Conservation (phyloP, 2,113 vertebrate species). For the Oreochromis aureus region DNA sequence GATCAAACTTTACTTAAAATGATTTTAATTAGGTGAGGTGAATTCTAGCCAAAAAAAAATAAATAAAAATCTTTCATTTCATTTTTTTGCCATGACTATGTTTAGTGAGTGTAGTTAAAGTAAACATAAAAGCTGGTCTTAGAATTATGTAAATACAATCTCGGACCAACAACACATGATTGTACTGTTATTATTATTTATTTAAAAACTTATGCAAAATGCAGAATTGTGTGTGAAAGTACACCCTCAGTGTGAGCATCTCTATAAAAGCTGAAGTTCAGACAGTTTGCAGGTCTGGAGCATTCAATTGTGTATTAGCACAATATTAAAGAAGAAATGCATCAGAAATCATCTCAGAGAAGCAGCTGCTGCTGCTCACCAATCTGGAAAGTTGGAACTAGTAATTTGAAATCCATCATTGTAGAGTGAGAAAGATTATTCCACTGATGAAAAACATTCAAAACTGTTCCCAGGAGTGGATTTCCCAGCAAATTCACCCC, state of each 20-base stretch:
- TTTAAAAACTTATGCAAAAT: background rate
- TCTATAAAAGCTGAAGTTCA: background rate
- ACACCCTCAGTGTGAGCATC: background rate
- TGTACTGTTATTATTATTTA: background rate
- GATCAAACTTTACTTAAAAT: background rate
- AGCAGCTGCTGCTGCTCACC: background rate
- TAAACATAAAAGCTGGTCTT: background rate
- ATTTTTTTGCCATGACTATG: background rate
- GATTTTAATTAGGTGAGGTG: background rate
- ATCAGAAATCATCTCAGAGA: background rate
- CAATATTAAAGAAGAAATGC: background rate
- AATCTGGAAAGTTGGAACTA: background rate
- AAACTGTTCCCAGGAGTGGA: fast-evolving
- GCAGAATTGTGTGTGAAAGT: background rate
- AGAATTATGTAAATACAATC: background rate
- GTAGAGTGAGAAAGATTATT: background rate
- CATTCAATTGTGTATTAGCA: background rate
- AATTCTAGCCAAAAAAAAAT: background rate
- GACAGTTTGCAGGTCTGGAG: background rate
- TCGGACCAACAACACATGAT: background rate
- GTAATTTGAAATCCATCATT: background rate
- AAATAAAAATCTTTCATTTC: background rate
- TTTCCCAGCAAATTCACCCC: background rate
- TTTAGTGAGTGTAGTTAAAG: background rate
- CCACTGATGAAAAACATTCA: background rate